These are phyloP conservation scores for Alentia gelatinosa DNA, from an alignment of 2,888 invertebrate species.

Conservation along the genomic window DNA sequence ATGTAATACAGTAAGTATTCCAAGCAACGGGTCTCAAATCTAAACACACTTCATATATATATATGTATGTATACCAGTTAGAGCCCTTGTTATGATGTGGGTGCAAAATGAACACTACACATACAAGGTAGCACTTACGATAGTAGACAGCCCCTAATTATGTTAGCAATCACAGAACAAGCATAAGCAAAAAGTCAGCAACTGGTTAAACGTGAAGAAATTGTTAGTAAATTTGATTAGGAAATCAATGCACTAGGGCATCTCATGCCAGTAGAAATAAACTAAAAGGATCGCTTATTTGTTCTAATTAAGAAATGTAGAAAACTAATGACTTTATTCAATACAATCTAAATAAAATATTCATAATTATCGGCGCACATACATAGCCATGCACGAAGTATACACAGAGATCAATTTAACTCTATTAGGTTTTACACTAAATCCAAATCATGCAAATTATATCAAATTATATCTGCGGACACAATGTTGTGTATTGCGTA, in stretches of 20 bases:
- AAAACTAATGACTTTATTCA: background rate
- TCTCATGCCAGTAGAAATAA: background rate
- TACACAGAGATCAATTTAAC: background rate
- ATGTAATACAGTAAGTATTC: too few species aligned
- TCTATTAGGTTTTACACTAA: background rate
- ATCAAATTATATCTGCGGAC: too few species aligned
- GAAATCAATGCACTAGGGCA: background rate
- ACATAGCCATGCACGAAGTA: background rate
- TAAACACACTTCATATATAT: too few species aligned
- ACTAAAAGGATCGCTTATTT: background rate
- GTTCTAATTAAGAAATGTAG: background rate
- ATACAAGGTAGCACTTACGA: conserved; percentile 15
- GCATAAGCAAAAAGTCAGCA: background rate
- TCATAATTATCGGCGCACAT: too few species aligned
- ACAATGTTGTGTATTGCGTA: background rate
- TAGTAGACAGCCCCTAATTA: conserved; percentile 23
- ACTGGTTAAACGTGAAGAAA: background rate
- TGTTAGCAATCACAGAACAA: background rate
- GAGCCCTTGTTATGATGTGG: background rate
- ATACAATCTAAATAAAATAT: background rate
- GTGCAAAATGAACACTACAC: background rate
- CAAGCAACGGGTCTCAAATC: too few species aligned
- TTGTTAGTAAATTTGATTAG: background rate
- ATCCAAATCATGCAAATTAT: background rate
- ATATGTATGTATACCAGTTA: too few species aligned